Percentiles rank a stretch among this genome's conserved stretches.
These are phyloP conservation scores for Myrmecophaga tridactyla DNA, from an alignment of 2,113 vertebrate species.

Conservation along the genomic window DNA sequence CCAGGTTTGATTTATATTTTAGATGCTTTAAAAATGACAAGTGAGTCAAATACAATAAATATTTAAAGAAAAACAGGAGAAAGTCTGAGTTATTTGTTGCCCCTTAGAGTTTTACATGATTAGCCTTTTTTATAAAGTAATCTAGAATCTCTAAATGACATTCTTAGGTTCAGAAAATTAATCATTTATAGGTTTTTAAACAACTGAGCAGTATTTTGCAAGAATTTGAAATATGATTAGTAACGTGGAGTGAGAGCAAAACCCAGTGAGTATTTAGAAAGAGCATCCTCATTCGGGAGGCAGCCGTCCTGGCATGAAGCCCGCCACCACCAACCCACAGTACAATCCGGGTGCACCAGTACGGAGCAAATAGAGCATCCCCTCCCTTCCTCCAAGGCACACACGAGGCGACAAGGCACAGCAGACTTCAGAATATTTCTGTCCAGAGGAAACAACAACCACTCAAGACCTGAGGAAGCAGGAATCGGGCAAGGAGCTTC, in stretches of 20 bases:
- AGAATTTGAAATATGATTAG: background rate
- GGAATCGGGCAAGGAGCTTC: slow-evolving; percentile 57
- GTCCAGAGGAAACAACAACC: slow-evolving; percentile 62
- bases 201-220: background rate
- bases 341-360: background rate
- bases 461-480: slow-evolving; percentile 29
- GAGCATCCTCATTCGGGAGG: background rate
- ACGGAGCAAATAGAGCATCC: background rate
- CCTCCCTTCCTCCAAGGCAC: slow-evolving; percentile 13
- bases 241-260: background rate
- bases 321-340: background rate
- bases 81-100: background rate
- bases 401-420: background rate
- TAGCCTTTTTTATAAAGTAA: background rate
- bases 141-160: background rate
- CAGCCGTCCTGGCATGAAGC: background rate
- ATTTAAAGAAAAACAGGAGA: background rate
- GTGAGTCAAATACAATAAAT: background rate
- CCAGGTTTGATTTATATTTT: background rate
- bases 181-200: background rate
- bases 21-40: background rate
- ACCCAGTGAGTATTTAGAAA: background rate
- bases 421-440: slow-evolving; percentile 42
- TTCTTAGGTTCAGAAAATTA: background rate
- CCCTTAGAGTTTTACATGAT: background rate